Evolutionary conservation across 2,113 vertebrate species (phyloP).

Genomic region (Desmodus rotundus): DNA sequence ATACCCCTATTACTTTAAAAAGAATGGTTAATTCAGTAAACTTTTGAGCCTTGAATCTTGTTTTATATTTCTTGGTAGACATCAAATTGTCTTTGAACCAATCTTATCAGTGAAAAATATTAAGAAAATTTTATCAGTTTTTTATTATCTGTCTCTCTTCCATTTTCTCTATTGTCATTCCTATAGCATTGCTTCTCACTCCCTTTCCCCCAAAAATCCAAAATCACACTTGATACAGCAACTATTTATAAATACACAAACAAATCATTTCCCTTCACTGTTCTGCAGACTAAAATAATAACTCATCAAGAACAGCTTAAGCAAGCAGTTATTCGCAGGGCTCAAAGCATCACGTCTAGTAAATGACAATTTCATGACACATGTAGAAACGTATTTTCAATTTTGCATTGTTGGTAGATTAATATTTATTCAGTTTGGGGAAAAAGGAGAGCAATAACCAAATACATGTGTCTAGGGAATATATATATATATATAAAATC

Average conservation of each 20-base stretch:
- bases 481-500: too few relatives aligned
- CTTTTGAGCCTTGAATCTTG: background rate
- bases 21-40: background rate
- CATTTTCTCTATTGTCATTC: background rate
- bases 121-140: background rate
- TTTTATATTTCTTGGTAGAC: background rate
- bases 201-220: background rate
- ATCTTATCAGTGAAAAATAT: background rate
- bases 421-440: background rate
- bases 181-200: background rate
- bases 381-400: background rate
- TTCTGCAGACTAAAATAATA: constrained; percentile 8
- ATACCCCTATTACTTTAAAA: background rate
- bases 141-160: background rate
- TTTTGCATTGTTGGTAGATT: background rate
- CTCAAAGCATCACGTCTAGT: background rate
- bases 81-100: background rate
- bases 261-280: background rate
- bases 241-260: constrained; percentile 5
- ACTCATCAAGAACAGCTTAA: background rate
- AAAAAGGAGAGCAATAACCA: background rate
- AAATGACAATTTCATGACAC: background rate
- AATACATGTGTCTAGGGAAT: background rate
- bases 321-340: background rate
- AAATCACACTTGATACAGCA: background rate